These are phyloP conservation scores for Drosophila melanica DNA, from an alignment of 1,140 invertebrate genomes.

Conservation along the genomic window DNA sequence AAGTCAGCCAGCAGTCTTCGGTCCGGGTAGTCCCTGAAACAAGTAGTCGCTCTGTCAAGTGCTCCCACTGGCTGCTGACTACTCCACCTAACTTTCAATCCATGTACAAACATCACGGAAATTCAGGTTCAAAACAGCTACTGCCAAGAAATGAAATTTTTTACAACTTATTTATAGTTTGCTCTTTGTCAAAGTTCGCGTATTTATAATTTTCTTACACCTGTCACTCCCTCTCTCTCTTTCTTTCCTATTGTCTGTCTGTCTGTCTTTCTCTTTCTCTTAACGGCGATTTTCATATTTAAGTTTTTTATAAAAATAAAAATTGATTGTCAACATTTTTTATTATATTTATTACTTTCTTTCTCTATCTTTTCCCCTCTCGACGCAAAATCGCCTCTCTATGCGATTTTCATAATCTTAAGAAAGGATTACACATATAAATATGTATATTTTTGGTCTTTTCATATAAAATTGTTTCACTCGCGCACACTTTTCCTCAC, in stretches of 20 bases:
- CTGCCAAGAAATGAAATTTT: neutral
- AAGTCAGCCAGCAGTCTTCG: conserved; percentile 15
- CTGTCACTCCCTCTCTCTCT: neutral
- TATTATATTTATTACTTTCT: neutral
- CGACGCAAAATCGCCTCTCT: neutral
- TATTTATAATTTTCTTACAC: neutral
- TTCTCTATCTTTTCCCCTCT: neutral
- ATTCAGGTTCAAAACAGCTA: conserved; percentile 59
- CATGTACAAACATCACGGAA: conserved; percentile 42
- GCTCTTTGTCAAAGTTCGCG: neutral
- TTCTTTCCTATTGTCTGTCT: too few relatives aligned
- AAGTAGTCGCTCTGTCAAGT: conserved; percentile 54
- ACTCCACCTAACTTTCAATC: conserved; percentile 34
- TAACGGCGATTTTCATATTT: neutral
- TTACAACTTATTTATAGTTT: too few relatives aligned
- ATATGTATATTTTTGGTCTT: too few relatives aligned
- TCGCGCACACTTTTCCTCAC: too few relatives aligned
- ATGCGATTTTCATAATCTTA: neutral
- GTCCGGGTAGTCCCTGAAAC: conserved; percentile 24
- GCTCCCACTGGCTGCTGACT: conserved; percentile 40
- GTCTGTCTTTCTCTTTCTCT: too few relatives aligned
- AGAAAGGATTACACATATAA: neutral
- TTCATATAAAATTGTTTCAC: too few relatives aligned
- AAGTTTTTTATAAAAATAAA: neutral
- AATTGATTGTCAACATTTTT: neutral